Conservation (phyloP, 2,113 vertebrate genomes). For the Climacteris rufus region DNA sequence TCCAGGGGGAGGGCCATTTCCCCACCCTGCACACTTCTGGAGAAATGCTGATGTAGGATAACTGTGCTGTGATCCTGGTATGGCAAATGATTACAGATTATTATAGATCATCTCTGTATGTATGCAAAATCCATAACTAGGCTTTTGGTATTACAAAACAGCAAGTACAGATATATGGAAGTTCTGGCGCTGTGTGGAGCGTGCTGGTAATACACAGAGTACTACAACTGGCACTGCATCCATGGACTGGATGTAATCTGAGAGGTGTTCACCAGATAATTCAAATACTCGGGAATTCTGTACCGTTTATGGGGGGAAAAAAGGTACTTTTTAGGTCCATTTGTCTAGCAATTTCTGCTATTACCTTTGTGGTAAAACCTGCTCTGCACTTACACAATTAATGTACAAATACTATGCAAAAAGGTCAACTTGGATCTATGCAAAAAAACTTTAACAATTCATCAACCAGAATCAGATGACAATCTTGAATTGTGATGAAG, state of each 20-base stretch:
- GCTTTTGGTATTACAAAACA: neutral
- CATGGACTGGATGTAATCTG: neutral
- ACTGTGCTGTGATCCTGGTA: accelerated
- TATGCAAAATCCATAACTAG: neutral
- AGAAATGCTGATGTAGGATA: neutral
- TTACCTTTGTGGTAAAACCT: neutral
- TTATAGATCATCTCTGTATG: neutral
- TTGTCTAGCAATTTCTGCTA: neutral
- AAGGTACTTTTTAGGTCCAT: neutral
- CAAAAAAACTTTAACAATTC: neutral
- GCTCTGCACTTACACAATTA: neutral
- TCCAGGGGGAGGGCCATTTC: neutral
- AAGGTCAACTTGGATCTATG: neutral
- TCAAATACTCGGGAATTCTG: neutral
- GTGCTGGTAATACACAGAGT: too few species aligned
- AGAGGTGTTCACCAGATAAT: neutral
- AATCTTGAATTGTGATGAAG: neutral
- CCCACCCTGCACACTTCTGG: accelerated
- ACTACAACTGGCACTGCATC: too few species aligned
- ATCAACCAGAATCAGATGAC: neutral
- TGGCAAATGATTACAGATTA: neutral
- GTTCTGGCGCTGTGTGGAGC: neutral
- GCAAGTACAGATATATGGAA: neutral
- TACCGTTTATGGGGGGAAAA: neutral
- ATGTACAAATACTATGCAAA: neutral